Base-by-base conservation (phyloP, 2,888 invertebrate genomes). In the Villa cingulata region DNA sequence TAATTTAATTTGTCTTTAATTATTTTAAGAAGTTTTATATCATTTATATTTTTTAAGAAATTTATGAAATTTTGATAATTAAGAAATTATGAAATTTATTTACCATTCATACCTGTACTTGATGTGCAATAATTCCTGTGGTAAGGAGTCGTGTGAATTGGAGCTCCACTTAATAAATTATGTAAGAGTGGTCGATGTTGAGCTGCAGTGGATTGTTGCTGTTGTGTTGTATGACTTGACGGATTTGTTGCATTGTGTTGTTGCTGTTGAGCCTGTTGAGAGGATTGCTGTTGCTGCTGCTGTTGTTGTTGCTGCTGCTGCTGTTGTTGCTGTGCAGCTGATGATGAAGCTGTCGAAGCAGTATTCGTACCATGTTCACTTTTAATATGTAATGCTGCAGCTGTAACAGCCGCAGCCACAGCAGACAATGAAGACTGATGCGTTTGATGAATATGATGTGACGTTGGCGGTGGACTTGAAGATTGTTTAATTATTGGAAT, bases 401-500 rank as follows among this genome's bases (percentile, higher is more conserved):
- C 46, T 46, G 41, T 36, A 36, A 41, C 46, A 12, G 54, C 53
- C 40, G 55, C 52, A 40, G 55, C 54, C 37, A 54, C 51, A 43
- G 52, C 54, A 41, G 55, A 51, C 48, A 55, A 43, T 41, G 55
- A 52, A 43, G 54, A 51, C 43, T 55, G 62, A 53, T 60, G 62
- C 53, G 60, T 59, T n/a, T 56, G 60, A 43, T 58, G 59, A 42
- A 57, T 59, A 47, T 59, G 65, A 48, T 60, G 63, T 51, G 62
- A 58, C 51, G 61, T 58, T 54, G 68, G 69, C 56, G 63, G 64
- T 54, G 70, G 69, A 61, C 69, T 70, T 56, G 68, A 62, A 55
- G 69, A 69, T 60, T 68, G 68, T 58, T 69, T 67, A 41, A 68
- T 67, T 56, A 66, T 63, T 61, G 70, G 70, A 64, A 70, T 70